Evolutionary conservation across 2,113 vertebrate genomes (phyloP).

Genomic region (Gorilla gorilla): DNA sequence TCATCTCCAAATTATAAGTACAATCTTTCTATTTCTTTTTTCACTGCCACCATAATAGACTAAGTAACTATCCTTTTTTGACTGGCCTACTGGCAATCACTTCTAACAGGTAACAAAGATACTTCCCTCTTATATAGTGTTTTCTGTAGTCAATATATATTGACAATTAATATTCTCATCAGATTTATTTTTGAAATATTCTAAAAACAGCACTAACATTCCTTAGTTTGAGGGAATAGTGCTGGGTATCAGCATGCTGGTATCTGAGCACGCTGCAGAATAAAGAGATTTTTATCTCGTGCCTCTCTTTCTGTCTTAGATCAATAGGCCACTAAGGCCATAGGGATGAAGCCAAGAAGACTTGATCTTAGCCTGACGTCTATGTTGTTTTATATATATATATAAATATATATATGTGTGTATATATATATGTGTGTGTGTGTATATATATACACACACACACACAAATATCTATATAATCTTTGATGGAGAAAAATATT

Average conservation of each 20-base stretch:
- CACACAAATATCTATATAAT: neutral
- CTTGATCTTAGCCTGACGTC: neutral
- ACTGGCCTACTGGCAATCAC: neutral
- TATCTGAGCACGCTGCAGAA: neutral
- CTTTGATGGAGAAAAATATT: neutral
- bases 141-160: neutral
- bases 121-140: neutral
- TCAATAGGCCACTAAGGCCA: neutral
- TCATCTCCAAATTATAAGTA: neutral
- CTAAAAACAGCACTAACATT: neutral
- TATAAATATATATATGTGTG: neutral
- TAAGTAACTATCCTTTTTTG: neutral
- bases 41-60: neutral
- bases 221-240: neutral
- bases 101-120: neutral
- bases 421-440: no score
- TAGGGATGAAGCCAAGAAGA: neutral
- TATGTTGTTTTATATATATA: neutral
- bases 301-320: neutral
- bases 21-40: neutral
- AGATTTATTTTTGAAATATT: neutral
- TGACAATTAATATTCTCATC: neutral
- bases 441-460: accelerated
- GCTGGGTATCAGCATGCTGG: neutral
- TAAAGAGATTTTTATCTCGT: neutral